Conservation (phyloP, 2,113 vertebrate species). For the Calonectris borealis region DNA sequence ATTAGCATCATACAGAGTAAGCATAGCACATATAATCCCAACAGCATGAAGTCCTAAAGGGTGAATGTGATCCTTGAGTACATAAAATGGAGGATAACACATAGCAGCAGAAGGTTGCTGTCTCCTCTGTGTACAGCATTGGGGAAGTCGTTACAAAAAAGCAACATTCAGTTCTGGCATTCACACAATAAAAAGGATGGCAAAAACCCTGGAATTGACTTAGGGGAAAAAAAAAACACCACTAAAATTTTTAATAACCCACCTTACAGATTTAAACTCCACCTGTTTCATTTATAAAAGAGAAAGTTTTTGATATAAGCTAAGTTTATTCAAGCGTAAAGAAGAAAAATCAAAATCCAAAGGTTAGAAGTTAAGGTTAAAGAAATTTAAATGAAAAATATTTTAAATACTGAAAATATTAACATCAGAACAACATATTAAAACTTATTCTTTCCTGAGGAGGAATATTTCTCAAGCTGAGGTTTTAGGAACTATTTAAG, state of each 20-base stretch:
- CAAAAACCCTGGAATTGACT: background rate
- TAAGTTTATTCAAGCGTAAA: background rate
- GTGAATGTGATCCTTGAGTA: background rate
- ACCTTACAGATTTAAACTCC: background rate
- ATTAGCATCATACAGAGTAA: background rate
- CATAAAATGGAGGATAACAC: background rate
- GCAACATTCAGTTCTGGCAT: background rate
- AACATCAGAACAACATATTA: background rate
- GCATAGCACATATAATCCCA: background rate
- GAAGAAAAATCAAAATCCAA: background rate
- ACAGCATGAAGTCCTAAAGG: background rate
- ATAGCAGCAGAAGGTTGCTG: background rate
- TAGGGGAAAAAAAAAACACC: rapidly evolving
- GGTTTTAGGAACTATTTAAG: background rate
- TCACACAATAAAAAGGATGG: background rate
- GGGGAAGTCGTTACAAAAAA: background rate
- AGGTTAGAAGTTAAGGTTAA: background rate
- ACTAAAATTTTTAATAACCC: background rate
- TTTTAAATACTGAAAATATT: background rate
- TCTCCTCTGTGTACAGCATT: background rate
- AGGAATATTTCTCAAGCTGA: background rate
- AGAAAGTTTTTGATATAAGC: background rate
- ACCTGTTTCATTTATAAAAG: background rate
- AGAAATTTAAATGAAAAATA: background rate
- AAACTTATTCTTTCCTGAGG: background rate